These are phyloP conservation scores for Anniella stebbinsi DNA, from an alignment of 2,797 vertebrate species.

Conservation along the genomic window DNA sequence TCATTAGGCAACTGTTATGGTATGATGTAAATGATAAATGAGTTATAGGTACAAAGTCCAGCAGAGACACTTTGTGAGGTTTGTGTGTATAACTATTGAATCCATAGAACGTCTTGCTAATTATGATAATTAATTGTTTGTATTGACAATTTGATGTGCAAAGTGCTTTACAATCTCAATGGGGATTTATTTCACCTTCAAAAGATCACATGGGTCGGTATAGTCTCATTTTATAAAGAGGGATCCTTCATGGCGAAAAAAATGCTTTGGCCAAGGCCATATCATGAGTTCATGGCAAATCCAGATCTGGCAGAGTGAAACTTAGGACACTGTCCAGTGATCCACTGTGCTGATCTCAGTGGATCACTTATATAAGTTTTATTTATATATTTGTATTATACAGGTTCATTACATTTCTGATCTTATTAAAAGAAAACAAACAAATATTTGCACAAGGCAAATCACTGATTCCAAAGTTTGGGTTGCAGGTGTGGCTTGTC, in stretches of 20 bases:
- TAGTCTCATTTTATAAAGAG: not conserved
- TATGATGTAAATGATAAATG: slow-evolving; percentile 4
- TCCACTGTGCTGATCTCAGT: not conserved
- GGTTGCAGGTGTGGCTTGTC: no score
- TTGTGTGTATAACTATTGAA: not conserved
- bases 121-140: not conserved
- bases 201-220: not conserved
- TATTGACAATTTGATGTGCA: not conserved
- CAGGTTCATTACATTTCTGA: not conserved
- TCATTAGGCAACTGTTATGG: slow-evolving; percentile 32
- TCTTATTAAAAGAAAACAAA: not conserved
- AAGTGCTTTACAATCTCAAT: not conserved
- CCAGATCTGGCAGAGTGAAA: not conserved
- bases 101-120: not conserved
- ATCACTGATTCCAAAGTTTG: not conserved
- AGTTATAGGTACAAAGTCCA: slow-evolving; percentile 30
- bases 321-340: not conserved
- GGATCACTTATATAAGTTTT: not conserved
- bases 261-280: no score
- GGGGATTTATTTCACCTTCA: not conserved
- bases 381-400: not conserved
- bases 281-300: not conserved
- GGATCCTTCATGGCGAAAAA: not conserved
- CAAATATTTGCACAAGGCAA: not conserved
- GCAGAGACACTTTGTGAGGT: slow-evolving; percentile 2